These are phyloP conservation scores for Tringa solitaria DNA, from an alignment of 2,113 vertebrate genomes.

Conservation along the genomic window DNA sequence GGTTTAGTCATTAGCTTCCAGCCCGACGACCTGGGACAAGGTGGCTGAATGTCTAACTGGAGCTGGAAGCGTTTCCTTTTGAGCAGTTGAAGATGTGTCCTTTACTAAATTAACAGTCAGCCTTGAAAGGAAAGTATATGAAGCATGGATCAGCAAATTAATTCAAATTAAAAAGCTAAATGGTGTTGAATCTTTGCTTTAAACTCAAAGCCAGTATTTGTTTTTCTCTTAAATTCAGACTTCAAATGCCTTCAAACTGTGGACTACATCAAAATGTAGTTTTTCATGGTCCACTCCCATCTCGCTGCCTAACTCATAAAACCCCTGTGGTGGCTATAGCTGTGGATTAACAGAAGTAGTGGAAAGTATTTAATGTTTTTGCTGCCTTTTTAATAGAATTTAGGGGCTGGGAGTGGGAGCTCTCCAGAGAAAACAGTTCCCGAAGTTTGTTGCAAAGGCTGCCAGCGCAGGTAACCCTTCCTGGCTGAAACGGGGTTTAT, in stretches of 20 bases:
- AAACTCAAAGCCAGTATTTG: neutral
- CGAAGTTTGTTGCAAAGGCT: neutral
- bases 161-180: slow-evolving; percentile 17
- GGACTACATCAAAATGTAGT: neutral
- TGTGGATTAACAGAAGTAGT: neutral
- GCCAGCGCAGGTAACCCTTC: fast-evolving
- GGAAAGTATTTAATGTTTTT: neutral
- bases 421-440: neutral
- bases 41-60: neutral
- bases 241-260: neutral
- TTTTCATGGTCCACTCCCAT: neutral
- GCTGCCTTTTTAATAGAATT: neutral
- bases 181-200: neutral
- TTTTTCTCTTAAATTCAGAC: neutral
- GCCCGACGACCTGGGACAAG: neutral
- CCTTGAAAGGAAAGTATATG: slow-evolving; percentile 30
- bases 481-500: neutral
- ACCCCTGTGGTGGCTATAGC: neutral
- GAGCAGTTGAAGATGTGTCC: neutral
- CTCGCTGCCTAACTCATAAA: neutral
- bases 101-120: slow-evolving; percentile 24
- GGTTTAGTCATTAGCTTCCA: neutral
- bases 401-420: neutral
- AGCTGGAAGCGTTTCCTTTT: neutral
- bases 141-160: slow-evolving; percentile 19